A percentile compares a stretch with the other conserved stretches of the same genome.
These are phyloP conservation scores for Nymphalis urticae DNA, from an alignment of 2,888 invertebrate species.

Conservation along the genomic window DNA sequence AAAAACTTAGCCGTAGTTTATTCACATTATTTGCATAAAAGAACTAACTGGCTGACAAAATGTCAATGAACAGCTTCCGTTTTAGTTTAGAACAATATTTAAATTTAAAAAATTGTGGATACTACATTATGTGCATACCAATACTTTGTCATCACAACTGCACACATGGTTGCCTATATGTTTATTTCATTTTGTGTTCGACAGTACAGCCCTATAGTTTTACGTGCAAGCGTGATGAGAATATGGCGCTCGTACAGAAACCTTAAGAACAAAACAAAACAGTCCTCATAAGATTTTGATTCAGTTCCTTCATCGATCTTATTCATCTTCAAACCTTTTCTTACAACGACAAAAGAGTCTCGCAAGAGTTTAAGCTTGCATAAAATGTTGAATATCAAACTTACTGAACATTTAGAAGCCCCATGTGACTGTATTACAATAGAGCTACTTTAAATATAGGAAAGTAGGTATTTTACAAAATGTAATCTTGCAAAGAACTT, in stretches of 20 bases:
- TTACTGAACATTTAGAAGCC: constrained; percentile 18
- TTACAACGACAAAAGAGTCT: constrained; percentile 17
- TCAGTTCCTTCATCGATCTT: constrained; percentile 15
- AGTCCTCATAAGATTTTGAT: constrained; percentile 10
- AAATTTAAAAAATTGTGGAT: too few relatives aligned
- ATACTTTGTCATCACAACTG: too few relatives aligned
- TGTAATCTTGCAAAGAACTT: not conserved
- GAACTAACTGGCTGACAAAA: too few relatives aligned
- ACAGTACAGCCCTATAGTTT: not conserved
- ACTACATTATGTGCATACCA: too few relatives aligned
- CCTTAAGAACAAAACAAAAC: constrained; percentile 16
- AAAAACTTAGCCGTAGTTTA: too few relatives aligned
- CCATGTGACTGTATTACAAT: constrained; percentile 12
- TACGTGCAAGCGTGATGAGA: not conserved
- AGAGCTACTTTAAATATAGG: constrained; percentile 3
- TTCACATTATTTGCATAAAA: too few relatives aligned
- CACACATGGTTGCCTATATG: not conserved
- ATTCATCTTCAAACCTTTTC: constrained; percentile 22
- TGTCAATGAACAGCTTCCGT: too few relatives aligned
- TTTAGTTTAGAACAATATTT: too few relatives aligned
- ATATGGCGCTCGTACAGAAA: not conserved
- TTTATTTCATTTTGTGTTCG: too few relatives aligned
- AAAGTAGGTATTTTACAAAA: not conserved
- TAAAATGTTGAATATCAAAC: constrained; percentile 21
- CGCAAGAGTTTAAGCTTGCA: constrained; percentile 12